Percentiles rank a stretch among this genome's conserved stretches.
Conservation (phyloP, 1,140 invertebrate species). For the Dendrolimus kikuchii region DNA sequence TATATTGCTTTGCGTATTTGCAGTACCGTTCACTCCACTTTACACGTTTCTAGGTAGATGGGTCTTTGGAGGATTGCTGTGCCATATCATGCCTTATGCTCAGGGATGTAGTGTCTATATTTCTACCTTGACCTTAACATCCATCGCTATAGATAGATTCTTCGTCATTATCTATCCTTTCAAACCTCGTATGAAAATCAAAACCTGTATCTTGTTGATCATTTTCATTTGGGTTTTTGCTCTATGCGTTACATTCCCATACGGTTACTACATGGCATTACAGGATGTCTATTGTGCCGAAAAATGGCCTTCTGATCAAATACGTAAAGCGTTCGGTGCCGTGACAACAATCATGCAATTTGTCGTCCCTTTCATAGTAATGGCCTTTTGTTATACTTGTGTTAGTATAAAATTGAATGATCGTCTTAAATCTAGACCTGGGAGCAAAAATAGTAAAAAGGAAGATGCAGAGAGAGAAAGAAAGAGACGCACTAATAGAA, state of each 20-base stretch:
- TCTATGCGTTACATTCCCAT: constrained; percentile 90
- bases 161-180: constrained; percentile 98
- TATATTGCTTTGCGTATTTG: constrained; percentile 92
- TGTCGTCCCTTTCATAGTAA: constrained; percentile 93
- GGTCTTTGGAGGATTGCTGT: constrained; percentile 91
- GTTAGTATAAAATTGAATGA: constrained; percentile 92
- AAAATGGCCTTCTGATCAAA: constrained; percentile 87
- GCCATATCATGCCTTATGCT: constrained; percentile 93
- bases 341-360: constrained; percentile 94
- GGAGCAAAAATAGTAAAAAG: constrained; percentile 82
- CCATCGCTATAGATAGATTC: constrained; percentile 96
- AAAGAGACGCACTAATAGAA: constrained; percentile 88
- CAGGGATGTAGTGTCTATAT: constrained; percentile 96
- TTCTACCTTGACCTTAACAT: constrained; percentile 95
- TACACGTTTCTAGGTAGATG: constrained; percentile 93
- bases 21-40: constrained; percentile 95
- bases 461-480: constrained; percentile 84
- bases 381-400: constrained; percentile 93
- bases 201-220: constrained; percentile 88
- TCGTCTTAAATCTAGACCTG: constrained; percentile 83
- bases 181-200: constrained; percentile 90
- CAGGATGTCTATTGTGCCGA: constrained; percentile 83
- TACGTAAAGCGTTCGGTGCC: constrained; percentile 86
- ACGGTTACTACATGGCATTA: constrained; percentile 76
- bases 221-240: constrained; percentile 92